These are phyloP conservation scores for Rhabdornis inornatus DNA, from an alignment of 2,113 vertebrate genomes.

Conservation along the genomic window DNA sequence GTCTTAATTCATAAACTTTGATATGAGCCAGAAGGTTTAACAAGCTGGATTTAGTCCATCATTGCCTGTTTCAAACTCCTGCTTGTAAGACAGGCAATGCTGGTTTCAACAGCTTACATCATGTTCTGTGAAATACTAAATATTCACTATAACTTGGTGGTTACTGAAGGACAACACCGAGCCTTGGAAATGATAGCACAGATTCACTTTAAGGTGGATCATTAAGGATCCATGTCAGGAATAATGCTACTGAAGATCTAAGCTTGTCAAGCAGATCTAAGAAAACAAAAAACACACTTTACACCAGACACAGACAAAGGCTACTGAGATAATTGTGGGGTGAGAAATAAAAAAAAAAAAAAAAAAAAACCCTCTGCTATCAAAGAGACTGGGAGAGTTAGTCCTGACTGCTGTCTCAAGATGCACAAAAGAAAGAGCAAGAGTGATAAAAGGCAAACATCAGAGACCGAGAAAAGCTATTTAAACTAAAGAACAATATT, in stretches of 20 bases:
- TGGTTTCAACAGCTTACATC: background rate
- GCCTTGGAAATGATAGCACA: background rate
- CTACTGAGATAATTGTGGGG: background rate
- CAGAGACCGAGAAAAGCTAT: constrained; percentile 21
- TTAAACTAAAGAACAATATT: constrained; percentile 53
- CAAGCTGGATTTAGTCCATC: background rate
- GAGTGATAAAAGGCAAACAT: constrained; percentile 18
- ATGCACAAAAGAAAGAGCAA: background rate
- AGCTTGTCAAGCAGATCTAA: background rate
- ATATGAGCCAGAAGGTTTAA: background rate
- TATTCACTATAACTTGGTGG: background rate
- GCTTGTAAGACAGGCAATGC: background rate
- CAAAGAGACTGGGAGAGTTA: background rate
- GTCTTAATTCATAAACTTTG: background rate
- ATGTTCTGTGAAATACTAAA: background rate
- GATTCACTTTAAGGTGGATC: background rate
- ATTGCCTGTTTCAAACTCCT: background rate
- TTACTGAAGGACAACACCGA: background rate
- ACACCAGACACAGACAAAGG: background rate
- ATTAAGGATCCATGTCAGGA: background rate
- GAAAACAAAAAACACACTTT: background rate
- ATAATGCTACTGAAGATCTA: background rate
- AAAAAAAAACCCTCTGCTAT: background rate
- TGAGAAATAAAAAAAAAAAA: background rate
- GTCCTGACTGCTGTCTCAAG: background rate